Conservation (phyloP, 2,888 invertebrate species). For the Ochropacha duplaris region DNA sequence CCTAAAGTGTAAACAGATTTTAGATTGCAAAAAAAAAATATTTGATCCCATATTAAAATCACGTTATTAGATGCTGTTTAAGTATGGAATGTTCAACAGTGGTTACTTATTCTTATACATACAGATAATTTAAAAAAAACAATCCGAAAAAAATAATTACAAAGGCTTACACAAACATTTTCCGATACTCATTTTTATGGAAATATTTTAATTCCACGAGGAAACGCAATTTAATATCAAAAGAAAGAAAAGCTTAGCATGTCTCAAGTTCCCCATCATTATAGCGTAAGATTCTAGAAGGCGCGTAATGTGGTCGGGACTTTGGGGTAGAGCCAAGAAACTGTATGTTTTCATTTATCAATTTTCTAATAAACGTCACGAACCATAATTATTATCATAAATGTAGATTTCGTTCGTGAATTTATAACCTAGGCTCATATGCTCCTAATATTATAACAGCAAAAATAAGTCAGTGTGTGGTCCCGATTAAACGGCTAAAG, state of each 20-base stretch:
- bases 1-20: no score
- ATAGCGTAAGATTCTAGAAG: constrained; percentile 14
- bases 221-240: no score
- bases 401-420: no score
- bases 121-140: neutral
- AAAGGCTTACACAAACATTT: neutral
- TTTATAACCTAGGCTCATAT: no score
- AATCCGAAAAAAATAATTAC: neutral
- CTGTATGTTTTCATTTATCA: neutral
- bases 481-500: no score
- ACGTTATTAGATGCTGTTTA: neutral
- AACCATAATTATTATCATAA: no score
- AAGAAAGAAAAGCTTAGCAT: constrained; percentile 7
- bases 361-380: neutral
- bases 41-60: no score
- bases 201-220: neutral
- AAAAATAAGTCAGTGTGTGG: no score
- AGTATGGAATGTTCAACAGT: neutral
- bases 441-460: no score
- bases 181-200: neutral
- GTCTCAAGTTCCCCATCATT: constrained; percentile 14
- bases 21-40: no score
- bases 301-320: constrained; percentile 13
- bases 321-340: constrained; percentile 7
- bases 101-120: neutral